A percentile compares a stretch with the other conserved stretches of the same genome.
Conservation (phyloP, 1,140 invertebrate species). For the Aphidius ervi region DNA sequence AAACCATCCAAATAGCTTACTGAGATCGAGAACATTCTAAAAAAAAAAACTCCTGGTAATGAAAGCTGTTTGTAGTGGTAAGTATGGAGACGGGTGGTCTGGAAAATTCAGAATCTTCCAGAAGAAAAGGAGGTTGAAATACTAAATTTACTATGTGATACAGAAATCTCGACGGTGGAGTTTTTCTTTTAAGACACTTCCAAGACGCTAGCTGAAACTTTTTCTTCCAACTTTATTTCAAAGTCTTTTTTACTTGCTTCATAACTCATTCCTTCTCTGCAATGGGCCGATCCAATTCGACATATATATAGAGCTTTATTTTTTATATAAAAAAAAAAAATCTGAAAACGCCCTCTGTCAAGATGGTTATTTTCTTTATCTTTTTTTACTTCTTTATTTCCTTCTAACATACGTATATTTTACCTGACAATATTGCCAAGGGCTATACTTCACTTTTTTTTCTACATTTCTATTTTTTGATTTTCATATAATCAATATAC, state of each 20-base stretch:
- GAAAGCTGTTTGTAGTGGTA: too few species aligned
- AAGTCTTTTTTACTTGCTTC: slow-evolving; percentile 1
- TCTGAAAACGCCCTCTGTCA: slow-evolving; percentile 29
- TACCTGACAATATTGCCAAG: slow-evolving; percentile 6
- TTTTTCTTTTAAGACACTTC: slow-evolving; percentile 47
- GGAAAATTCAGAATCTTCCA: not conserved
- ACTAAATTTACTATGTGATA: slow-evolving; percentile 55
- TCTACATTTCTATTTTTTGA: too few species aligned
- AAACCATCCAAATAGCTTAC: slow-evolving; percentile 1
- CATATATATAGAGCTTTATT: slow-evolving; percentile 1
- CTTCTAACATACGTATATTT: not conserved
- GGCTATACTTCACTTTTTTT: too few species aligned
- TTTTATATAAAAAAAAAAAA: slow-evolving; percentile 25
- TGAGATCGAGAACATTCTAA: too few species aligned
- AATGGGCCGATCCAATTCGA: not conserved
- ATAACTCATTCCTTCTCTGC: slow-evolving; percentile 1
- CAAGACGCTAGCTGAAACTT: slow-evolving; percentile 47
- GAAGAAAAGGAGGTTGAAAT: slow-evolving; percentile 38
- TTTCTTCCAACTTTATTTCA: slow-evolving; percentile 28
- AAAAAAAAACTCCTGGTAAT: too few species aligned
- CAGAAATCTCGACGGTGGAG: slow-evolving; percentile 33
- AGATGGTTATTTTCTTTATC: slow-evolving; percentile 4
- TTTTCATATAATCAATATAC: too few species aligned
- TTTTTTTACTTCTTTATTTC: slow-evolving; percentile 13
- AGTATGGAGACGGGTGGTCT: too few species aligned